Evolutionary conservation across 2,888 invertebrate species (phyloP).

Genomic region (Labia minor): DNA sequence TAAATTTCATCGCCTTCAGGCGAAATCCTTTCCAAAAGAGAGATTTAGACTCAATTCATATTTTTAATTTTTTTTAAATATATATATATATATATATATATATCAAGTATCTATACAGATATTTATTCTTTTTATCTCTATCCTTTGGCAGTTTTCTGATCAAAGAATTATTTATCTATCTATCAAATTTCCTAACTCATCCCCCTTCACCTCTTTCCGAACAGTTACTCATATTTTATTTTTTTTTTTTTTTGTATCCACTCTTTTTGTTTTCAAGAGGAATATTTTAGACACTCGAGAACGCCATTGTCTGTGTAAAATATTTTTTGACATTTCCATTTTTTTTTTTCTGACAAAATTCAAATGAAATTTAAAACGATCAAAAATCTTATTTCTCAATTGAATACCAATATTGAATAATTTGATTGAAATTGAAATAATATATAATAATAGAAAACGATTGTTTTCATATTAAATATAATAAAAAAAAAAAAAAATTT

Average conservation of each 20-base stretch:
- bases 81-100: no score
- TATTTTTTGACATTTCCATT: slow-evolving; percentile 1
- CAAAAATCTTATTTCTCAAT: not conserved
- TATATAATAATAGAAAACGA: no score
- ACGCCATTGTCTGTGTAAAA: not conserved
- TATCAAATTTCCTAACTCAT: not conserved
- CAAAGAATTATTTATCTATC: not conserved
- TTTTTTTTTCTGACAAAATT: not conserved
- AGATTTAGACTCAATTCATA: not conserved
- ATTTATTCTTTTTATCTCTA: not conserved
- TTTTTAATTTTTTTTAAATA: slow-evolving; percentile 8
- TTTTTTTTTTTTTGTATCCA: not conserved
- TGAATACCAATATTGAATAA: no score
- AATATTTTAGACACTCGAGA: not conserved
- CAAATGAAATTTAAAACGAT: not conserved
- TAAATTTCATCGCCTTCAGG: slow-evolving; percentile 13
- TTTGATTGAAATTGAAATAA: no score
- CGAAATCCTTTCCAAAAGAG: not conserved
- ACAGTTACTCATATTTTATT: not conserved
- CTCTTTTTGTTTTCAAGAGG: not conserved
- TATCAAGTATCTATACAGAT: no score
- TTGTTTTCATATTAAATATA: no score
- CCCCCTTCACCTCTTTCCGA: not conserved
- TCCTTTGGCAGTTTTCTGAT: slow-evolving; percentile 15
- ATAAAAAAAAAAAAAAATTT: no score